These are phyloP conservation scores for Paradisaea rubra DNA, from an alignment of 2,113 vertebrate genomes.

Conservation along the genomic window DNA sequence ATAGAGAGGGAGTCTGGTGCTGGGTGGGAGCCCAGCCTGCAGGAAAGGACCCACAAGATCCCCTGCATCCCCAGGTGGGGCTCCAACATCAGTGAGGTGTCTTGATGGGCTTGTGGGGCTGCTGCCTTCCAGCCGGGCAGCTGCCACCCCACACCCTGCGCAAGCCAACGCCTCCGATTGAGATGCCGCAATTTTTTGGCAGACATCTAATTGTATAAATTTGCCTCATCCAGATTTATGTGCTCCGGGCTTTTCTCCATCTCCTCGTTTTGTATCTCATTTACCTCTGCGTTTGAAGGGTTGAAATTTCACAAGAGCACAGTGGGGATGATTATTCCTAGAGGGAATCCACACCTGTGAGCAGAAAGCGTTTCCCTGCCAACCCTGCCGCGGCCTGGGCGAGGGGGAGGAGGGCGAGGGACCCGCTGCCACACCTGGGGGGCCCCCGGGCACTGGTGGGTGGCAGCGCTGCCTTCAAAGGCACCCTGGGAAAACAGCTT, in stretches of 20 bases:
- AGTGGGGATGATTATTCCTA: constrained; percentile 44
- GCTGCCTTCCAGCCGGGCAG: background rate
- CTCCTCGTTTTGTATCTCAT: constrained; percentile 20
- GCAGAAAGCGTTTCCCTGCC: constrained; percentile 32
- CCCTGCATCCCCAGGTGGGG: background rate
- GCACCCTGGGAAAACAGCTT: constrained; percentile 40
- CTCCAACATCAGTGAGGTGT: background rate
- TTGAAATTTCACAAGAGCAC: constrained; percentile 35
- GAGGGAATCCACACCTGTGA: constrained; percentile 49
- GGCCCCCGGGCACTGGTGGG: constrained; percentile 30
- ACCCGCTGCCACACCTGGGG: constrained; percentile 37
- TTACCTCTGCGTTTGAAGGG: constrained; percentile 44
- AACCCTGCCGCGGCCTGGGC: background rate
- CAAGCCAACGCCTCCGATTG: constrained; percentile 25
- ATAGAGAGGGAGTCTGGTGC: background rate
- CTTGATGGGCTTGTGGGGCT: background rate
- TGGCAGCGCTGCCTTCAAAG: constrained; percentile 40
- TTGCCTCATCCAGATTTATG: constrained; percentile 54
- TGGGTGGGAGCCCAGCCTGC: background rate
- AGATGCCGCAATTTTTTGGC: constrained; percentile 52
- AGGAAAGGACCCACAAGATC: background rate
- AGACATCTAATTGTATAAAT: constrained; percentile 31
- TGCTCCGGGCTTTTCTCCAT: constrained; percentile 49
- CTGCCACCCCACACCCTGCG: background rate
- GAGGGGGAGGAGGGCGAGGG: constrained; percentile 27